Evolutionary conservation across 2,113 vertebrate genomes (phyloP).

Genomic region (Oncorhynchus keta): DNA sequence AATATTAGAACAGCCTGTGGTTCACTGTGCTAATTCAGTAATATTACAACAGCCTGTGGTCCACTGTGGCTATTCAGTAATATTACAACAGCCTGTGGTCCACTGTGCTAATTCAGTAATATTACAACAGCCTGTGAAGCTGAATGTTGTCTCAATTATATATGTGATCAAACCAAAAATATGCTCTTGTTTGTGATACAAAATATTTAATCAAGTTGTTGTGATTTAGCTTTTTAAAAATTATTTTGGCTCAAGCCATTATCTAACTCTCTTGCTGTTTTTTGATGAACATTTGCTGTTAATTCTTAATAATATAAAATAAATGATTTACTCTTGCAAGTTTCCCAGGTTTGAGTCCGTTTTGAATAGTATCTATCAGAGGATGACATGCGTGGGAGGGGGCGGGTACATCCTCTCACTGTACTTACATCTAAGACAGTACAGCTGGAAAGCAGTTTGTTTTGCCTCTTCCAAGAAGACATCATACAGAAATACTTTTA

Average conservation of each 20-base stretch:
- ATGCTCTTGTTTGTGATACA: no score
- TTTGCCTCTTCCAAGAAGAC: no score
- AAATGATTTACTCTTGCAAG: constrained; percentile 66
- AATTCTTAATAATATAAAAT: constrained; percentile 48
- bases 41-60: no score
- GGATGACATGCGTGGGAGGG: constrained; percentile 37
- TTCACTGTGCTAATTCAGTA: no score
- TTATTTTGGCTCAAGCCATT: not conserved
- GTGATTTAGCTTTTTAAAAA: not conserved
- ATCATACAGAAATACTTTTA: not conserved
- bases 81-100: not conserved
- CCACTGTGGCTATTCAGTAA: no score
- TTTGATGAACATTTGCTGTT: constrained; percentile 32
- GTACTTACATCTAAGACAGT: constrained; percentile 77
- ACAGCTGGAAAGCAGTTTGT: constrained; percentile 55
- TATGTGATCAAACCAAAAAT: no score
- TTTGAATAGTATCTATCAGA: not conserved
- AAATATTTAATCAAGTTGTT: not conserved
- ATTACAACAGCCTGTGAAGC: no score
- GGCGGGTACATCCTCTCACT: constrained; percentile 74
- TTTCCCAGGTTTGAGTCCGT: constrained; percentile 29
- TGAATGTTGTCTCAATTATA: no score
- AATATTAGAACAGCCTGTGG: no score
- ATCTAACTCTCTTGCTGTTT: not conserved
- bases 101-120: not conserved